Evolutionary conservation across 2,888 invertebrate species (phyloP).

Genomic region (Drosophila neotestacea): DNA sequence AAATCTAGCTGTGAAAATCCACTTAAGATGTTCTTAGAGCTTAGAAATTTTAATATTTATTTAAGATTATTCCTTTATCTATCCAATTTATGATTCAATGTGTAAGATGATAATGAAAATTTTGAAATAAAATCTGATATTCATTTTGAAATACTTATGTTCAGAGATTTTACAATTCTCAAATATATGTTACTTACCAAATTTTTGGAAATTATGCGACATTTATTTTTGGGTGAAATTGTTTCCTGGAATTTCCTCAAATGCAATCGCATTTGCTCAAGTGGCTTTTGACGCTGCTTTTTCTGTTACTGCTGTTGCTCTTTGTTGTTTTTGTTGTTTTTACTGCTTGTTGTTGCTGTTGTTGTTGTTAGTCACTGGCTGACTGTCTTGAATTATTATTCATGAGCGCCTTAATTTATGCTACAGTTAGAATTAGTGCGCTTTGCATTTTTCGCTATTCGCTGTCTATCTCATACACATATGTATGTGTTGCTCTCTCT

Average conservation of each 20-base stretch:
- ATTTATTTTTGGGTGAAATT: conserved; percentile 9
- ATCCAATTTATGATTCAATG: too few species aligned
- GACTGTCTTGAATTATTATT: conserved; percentile 78
- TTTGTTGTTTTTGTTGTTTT: conserved; percentile 16
- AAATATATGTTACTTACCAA: too few species aligned
- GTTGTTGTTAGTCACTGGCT: conserved; percentile 1
- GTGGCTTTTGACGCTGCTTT: conserved; percentile 62
- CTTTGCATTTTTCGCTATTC: conserved; percentile 71
- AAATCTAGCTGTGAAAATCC: neutral
- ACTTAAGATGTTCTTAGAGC: too few species aligned
- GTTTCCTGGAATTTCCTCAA: conserved; percentile 27
- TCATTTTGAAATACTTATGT: too few species aligned
- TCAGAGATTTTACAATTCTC: too few species aligned
- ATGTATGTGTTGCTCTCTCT: conserved; percentile 15
- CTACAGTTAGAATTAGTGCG: conserved; percentile 78
- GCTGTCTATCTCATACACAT: conserved; percentile 17
- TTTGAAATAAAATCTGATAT: too few species aligned
- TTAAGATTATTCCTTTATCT: too few species aligned
- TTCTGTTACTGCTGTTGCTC: conserved; percentile 40
- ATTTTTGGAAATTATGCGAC: neutral
- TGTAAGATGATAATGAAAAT: too few species aligned
- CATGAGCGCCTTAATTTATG: conserved; percentile 78
- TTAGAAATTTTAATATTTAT: too few species aligned
- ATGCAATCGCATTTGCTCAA: conserved; percentile 62
- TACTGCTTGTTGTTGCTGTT: conserved; percentile 20